A percentile compares a stretch with the other conserved stretches of the same genome.
phyloP scores from a whole-genome alignment of 2,797 vertebrate species.

The Siniperca scherzeri region DNA sequence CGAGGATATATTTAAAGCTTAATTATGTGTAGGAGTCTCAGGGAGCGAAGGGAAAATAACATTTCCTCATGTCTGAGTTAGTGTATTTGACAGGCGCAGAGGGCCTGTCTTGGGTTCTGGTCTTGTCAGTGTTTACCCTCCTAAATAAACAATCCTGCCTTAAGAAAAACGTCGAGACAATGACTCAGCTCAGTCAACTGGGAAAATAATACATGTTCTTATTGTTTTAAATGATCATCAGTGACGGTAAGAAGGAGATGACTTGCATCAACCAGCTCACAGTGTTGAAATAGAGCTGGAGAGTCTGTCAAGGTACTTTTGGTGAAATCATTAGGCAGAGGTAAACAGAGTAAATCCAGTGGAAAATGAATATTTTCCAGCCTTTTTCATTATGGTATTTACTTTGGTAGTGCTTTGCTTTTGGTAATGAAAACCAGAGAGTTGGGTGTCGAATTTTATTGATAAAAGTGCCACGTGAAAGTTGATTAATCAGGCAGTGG shows the following conservation, averaged over 20 bases:
- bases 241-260: conserved; percentile 7
- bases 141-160: conserved; percentile 46
- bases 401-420: conserved; percentile 31
- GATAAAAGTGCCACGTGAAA: conserved; percentile 19
- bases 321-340: conserved; percentile 68
- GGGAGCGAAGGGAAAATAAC: conserved; percentile 46
- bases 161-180: conserved; percentile 15
- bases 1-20: conserved; percentile 51
- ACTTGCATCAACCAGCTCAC: conserved; percentile 31
- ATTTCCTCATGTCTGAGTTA: conserved; percentile 51
- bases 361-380: conserved; percentile 61
- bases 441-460: conserved; percentile 21
- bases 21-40: conserved; percentile 54
- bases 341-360: conserved; percentile 61
- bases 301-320: conserved; percentile 55
- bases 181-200: background rate
- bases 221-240: conserved; percentile 11
- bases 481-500: background rate
- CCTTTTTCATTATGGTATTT: conserved; percentile 41
- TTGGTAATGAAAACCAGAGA: conserved; percentile 36
- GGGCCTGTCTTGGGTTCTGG: conserved; percentile 1
- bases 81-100: conserved; percentile 32
- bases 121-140: conserved; percentile 41
- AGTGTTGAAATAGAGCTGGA: conserved; percentile 39
- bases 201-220: conserved; percentile 12